A percentile compares a stretch with the other conserved stretches of the same genome.
These are phyloP conservation scores for Echinops telfairi DNA, from an alignment of 2,113 vertebrate species.

Conservation along the genomic window DNA sequence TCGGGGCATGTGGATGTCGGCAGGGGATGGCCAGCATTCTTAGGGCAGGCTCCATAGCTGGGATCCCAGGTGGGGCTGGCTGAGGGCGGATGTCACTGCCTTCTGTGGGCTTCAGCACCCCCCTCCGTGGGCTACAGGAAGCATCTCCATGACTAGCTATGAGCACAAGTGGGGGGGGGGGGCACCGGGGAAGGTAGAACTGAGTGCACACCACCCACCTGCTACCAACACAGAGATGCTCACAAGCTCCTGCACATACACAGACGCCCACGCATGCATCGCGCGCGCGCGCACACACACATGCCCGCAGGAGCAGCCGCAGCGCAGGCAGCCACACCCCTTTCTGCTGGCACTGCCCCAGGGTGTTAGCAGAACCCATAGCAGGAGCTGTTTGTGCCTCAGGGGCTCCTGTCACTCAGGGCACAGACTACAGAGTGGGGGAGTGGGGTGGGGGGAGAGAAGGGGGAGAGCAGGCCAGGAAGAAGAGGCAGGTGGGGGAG, in stretches of 20 bases:
- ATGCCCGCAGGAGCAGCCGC: too few species aligned
- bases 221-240: background rate
- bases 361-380: background rate
- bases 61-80: background rate
- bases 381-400: background rate
- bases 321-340: background rate
- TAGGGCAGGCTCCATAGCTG: background rate
- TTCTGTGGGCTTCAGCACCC: background rate
- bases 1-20: background rate
- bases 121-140: background rate
- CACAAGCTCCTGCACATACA: background rate
- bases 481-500: background rate
- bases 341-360: background rate
- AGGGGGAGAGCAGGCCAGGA: background rate
- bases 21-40: background rate
- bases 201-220: background rate
- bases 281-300: background rate
- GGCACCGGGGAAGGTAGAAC: background rate
- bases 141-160: background rate
- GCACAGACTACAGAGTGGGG: background rate
- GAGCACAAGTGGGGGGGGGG: too few species aligned
- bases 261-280: background rate
- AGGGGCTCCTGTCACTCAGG: constrained; percentile 45
- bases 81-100: background rate
- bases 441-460: too few species aligned